Base-by-base conservation (phyloP, 92 coral and sea anemone species). In the Bergia sp. region DNA sequence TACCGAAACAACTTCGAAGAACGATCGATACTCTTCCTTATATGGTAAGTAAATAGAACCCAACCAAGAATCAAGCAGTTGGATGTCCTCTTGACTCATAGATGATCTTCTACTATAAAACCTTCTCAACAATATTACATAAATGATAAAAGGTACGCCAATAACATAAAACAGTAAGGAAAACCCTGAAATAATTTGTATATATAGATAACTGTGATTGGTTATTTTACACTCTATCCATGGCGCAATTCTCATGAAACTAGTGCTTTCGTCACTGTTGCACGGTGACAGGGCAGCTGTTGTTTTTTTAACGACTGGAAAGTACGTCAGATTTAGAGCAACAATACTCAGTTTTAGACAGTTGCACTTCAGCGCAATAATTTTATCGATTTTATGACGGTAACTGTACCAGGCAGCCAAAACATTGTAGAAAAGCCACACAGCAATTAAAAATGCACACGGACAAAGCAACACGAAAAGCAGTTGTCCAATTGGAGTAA, bases 1-100 rank as follows among this genome's bases (percentile, higher is more conserved):
- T 29, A 95, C 90, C 36, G 86, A 90, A 2, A 91, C n/a, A 9
- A 95, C 82, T 82, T 93, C 95, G 55, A 93, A 93, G 73, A 85
- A 93, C 2, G 89, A 50, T 9, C 57, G 83, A 79, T 49, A 82
- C 9, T 82, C 47, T 41, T 81, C 53, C 82, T 89, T 89, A 53
- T 89, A 89, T 21, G 91, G 91, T 2, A 89, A 47, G 66, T 81
- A 89, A 44, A 89, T 82, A 7, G 91, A 89, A 7, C 91, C 91
- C 72, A 89, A 37, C 91, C 91, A 89, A 29, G 75, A 69, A 47
- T 89, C 91, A 7, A 89, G 65, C 81, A 57, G 16, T 82, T 82
- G 71, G 20, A 38, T 58, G 5, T 89, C 83, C 12, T 73, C 16
- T 42, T 11, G 40, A 64, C 40, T 57, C 55, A 89, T 41, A 38